Percentiles rank a stretch among this genome's conserved stretches.
Evolutionary conservation across 1,140 invertebrate species (phyloP).

Genomic region (Ectropis grisescens): DNA sequence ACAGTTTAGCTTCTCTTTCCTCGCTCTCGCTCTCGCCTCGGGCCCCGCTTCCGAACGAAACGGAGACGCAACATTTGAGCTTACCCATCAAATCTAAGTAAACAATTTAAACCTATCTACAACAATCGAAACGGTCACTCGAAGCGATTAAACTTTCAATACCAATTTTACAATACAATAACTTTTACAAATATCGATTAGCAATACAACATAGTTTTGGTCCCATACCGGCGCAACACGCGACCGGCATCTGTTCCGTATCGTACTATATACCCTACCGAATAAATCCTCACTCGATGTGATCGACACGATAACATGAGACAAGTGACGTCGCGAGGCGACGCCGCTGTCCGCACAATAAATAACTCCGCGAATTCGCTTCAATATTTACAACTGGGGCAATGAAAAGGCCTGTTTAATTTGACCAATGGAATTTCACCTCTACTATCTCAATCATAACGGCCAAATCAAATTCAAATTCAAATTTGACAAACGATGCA

Average conservation of each 20-base stretch:
- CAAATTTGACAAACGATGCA: too few species aligned
- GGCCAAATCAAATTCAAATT: too few species aligned
- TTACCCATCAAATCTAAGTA: slow-evolving; percentile 16
- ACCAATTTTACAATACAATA: not conserved
- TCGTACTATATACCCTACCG: not conserved
- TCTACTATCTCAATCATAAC: too few species aligned
- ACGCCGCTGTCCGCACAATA: too few species aligned
- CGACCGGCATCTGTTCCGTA: too few species aligned
- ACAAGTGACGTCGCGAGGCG: too few species aligned
- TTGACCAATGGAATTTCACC: too few species aligned
- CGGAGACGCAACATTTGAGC: slow-evolving; percentile 42
- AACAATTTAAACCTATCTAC: slow-evolving; percentile 17
- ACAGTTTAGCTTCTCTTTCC: too few species aligned
- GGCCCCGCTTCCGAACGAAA: too few species aligned
- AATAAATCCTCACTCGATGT: slow-evolving; percentile 26
- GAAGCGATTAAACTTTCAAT: slow-evolving; percentile 14
- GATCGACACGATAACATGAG: slow-evolving; percentile 38
- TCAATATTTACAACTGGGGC: slow-evolving; percentile 16
- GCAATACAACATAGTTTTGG: not conserved
- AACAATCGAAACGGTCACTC: slow-evolving; percentile 49
- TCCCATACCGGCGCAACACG: not conserved
- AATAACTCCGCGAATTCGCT: not conserved
- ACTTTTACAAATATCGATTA: not conserved
- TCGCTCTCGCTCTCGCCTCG: too few species aligned
- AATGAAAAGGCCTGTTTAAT: too few species aligned